A percentile compares a stretch with the other conserved stretches of the same genome.
These are phyloP conservation scores for Columba livia DNA, from an alignment of 2,113 vertebrate species.

Conservation along the genomic window DNA sequence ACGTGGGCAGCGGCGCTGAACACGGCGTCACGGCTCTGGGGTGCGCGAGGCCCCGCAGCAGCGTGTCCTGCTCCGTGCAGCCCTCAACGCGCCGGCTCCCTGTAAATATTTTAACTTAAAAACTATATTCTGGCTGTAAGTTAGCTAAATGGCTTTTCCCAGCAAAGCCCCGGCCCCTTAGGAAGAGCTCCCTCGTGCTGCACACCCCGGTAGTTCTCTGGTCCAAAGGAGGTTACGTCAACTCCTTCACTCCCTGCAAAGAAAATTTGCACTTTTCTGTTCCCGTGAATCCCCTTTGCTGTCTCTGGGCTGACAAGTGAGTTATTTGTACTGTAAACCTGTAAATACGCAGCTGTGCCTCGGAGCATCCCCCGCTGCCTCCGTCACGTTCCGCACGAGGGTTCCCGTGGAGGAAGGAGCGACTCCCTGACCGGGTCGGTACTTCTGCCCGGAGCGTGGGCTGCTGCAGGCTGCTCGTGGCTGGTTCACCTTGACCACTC, in stretches of 20 bases:
- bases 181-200: background rate
- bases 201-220: background rate
- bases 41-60: background rate
- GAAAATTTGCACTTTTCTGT: constrained; percentile 59
- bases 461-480: background rate
- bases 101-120: constrained; percentile 55
- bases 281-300: background rate
- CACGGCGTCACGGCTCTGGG: background rate
- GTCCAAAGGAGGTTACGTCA: background rate
- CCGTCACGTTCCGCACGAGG: constrained; percentile 22
- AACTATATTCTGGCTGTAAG: constrained; percentile 36
- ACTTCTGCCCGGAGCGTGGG: background rate
- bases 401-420: background rate
- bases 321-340: constrained; percentile 60
- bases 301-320: constrained; percentile 24
- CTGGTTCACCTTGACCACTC: background rate
- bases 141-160: constrained; percentile 37
- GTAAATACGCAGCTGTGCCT: constrained; percentile 75
- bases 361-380: constrained; percentile 44
- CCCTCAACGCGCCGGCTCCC: background rate
- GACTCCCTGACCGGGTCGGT: accelerated
- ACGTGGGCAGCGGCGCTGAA: background rate
- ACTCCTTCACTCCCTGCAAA: constrained; percentile 40
- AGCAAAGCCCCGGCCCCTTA: background rate
- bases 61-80: background rate